phyloP scores from a whole-genome alignment of 2,113 vertebrate genomes.

The Podiceps cristatus region DNA sequence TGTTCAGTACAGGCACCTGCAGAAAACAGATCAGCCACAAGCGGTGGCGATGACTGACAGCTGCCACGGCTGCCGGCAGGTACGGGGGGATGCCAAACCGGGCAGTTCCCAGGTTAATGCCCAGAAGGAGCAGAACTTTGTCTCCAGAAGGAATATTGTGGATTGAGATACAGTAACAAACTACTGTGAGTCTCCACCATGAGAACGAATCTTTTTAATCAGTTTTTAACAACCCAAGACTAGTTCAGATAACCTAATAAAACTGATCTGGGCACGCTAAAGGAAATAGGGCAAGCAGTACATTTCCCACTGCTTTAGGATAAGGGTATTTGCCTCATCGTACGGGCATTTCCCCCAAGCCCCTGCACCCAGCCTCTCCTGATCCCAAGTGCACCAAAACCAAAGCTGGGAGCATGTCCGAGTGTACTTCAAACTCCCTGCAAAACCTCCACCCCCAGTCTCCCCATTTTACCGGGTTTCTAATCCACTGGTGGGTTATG shows the following conservation, averaged over 20 bases:
- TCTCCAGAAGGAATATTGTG: background rate
- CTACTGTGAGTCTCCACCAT: background rate
- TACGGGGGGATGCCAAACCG: background rate
- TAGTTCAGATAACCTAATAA: background rate
- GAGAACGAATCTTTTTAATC: background rate
- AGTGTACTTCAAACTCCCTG: background rate
- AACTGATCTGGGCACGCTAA: background rate
- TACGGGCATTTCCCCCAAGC: background rate
- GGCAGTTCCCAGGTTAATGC: background rate
- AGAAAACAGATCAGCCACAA: background rate
- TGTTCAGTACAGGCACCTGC: background rate
- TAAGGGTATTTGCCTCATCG: background rate
- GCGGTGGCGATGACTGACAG: background rate
- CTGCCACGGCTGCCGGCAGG: fast-evolving
- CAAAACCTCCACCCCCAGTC: background rate
- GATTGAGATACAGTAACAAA: background rate
- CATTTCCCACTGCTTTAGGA: background rate
- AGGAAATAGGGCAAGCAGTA: background rate
- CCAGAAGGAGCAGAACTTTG: background rate
- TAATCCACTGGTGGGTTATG: background rate
- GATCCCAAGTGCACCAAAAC: background rate
- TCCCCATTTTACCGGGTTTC: background rate
- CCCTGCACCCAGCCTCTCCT: background rate
- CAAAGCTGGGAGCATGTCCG: background rate
- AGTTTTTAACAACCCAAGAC: background rate